Percentiles rank a stretch among this genome's conserved stretches.
phyloP scores from a whole-genome alignment of 2,888 invertebrate genomes.

The Pocota personata region DNA sequence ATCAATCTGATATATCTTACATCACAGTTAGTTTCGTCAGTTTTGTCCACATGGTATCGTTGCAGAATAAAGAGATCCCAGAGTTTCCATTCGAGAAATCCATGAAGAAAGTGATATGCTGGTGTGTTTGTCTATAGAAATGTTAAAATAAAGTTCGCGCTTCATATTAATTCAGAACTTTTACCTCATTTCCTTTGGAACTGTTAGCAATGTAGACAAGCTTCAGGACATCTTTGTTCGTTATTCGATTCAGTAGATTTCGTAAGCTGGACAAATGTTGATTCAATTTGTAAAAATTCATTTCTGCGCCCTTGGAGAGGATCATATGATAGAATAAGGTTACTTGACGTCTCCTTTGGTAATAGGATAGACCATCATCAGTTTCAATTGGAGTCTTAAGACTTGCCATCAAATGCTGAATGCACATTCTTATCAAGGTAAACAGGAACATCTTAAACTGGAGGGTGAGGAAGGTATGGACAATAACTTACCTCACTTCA shows the following conservation, averaged over 20 bases:
- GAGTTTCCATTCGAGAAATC: slow-evolving; percentile 81
- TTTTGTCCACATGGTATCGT: slow-evolving; percentile 61
- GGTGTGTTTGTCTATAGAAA: slow-evolving; percentile 76
- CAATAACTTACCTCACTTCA: slow-evolving; percentile 78
- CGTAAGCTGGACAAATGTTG: slow-evolving; percentile 75
- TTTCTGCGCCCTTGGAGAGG: slow-evolving; percentile 63
- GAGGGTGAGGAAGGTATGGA: too few relatives aligned
- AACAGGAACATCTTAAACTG: neutral
- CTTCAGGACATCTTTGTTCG: slow-evolving; percentile 77
- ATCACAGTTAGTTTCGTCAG: neutral
- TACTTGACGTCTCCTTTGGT: slow-evolving; percentile 77
- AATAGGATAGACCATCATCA: slow-evolving; percentile 70
- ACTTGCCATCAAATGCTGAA: slow-evolving; percentile 78
- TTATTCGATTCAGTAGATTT: slow-evolving; percentile 76
- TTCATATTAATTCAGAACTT: neutral
- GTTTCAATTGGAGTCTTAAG: slow-evolving; percentile 69
- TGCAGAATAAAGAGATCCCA: slow-evolving; percentile 79
- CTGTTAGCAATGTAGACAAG: slow-evolving; percentile 79
- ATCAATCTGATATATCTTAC: neutral
- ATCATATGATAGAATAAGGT: slow-evolving; percentile 78
- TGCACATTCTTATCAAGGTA: slow-evolving; percentile 76
- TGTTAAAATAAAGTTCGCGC: neutral
- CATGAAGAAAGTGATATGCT: slow-evolving; percentile 81
- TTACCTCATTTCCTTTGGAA: slow-evolving; percentile 79
- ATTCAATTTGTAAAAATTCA: slow-evolving; percentile 69